Evolutionary conservation across 1,140 invertebrate genomes (phyloP).

Genomic region (Drepana arcuata): DNA sequence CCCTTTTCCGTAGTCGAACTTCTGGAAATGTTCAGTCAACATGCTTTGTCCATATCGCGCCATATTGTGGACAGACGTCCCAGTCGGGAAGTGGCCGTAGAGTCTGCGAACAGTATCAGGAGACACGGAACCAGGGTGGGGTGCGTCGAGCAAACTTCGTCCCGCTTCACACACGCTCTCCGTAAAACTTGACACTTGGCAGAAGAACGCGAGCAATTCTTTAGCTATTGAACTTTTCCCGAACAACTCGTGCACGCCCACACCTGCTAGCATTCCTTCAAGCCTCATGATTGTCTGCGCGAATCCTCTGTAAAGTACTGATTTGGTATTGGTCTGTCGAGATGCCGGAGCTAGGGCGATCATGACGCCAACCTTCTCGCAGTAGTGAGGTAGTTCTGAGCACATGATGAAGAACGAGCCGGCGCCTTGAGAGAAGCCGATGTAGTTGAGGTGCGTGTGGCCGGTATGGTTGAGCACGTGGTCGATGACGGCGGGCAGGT

Average conservation of each 20-base stretch:
- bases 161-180: constrained; percentile 18
- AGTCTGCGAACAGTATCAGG: constrained; percentile 9
- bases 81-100: constrained; percentile 78
- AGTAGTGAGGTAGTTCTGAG: constrained; percentile 39
- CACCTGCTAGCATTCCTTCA: constrained; percentile 10
- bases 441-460: constrained; percentile 70
- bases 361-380: constrained; percentile 36
- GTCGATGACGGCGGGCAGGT: constrained; percentile 82
- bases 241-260: constrained; percentile 27
- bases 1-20: constrained; percentile 65
- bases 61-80: constrained; percentile 78
- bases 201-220: constrained; percentile 28
- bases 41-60: constrained; percentile 73
- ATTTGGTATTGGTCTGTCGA: constrained; percentile 31
- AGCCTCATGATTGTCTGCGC: constrained; percentile 7
- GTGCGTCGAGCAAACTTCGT: constrained; percentile 12
- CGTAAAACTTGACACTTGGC: constrained; percentile 17
- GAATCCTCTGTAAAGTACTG: constrained; percentile 18
- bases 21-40: constrained; percentile 36
- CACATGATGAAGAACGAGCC: constrained; percentile 40
- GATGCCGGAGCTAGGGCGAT: constrained; percentile 39
- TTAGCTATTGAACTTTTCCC: constrained; percentile 24
- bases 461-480: constrained; percentile 72
- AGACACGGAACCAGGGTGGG: constrained; percentile 2
- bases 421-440: constrained; percentile 77